Conservation (phyloP, 2,113 vertebrate species). For the Hippocampus mohnikei region DNA sequence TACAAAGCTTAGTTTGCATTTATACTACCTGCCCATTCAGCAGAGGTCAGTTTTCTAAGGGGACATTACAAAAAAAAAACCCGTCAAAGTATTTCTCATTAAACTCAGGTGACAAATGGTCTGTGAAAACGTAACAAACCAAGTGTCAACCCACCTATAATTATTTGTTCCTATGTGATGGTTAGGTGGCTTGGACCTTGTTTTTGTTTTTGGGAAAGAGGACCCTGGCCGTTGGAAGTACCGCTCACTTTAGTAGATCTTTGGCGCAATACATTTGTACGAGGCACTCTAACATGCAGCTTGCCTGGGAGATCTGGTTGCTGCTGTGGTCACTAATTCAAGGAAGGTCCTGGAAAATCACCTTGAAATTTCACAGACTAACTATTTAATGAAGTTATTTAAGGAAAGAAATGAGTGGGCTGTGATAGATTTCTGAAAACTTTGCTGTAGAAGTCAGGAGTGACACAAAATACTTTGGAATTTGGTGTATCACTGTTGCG, state of each 20-base stretch:
- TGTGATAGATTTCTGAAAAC: constrained; percentile 6
- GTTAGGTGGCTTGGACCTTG: not conserved
- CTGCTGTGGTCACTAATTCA: constrained; percentile 43
- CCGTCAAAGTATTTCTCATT: not conserved
- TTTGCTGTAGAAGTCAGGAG: constrained; percentile 1
- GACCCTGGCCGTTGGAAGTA: constrained; percentile 4
- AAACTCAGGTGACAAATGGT: not conserved
- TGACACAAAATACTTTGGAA: constrained; percentile 17
- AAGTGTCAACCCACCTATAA: not conserved
- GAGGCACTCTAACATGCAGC: not conserved
- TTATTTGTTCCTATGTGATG: not conserved
- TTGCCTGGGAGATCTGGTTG: not conserved
- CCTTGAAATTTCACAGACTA: constrained; percentile 11
- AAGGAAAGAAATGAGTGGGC: not conserved
- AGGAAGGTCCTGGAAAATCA: constrained; percentile 18
- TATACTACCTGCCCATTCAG: not conserved
- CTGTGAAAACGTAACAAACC: not conserved
- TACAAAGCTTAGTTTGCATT: not conserved
- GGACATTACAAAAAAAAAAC: not conserved
- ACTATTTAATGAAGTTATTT: not conserved
- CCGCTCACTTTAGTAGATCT: constrained; percentile 15
- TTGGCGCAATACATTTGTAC: not conserved
- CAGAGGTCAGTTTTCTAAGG: not conserved
- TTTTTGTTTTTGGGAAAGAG: not conserved
- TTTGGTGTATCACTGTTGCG: constrained; percentile 46